Percentiles rank a stretch among this genome's conserved stretches.
Evolutionary conservation across 2,888 invertebrate species (phyloP).

Genomic region (Arctia plantaginis): DNA sequence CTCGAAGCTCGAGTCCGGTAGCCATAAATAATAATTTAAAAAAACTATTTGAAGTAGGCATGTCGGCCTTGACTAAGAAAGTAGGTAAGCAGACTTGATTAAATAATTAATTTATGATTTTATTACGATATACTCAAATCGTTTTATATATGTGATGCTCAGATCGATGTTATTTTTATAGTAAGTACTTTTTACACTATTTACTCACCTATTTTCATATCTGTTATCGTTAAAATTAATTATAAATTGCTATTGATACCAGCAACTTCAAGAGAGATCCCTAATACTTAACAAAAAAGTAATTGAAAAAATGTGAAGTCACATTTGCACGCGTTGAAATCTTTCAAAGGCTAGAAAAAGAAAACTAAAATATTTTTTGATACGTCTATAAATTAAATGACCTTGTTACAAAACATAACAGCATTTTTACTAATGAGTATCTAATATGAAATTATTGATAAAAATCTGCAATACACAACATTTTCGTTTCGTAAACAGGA

Average conservation of each 20-base stretch:
- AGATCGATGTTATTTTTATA: background rate
- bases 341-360: conserved; percentile 4
- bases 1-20: conserved; percentile 8
- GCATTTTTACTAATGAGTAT: conserved; percentile 18
- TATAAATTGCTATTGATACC: background rate
- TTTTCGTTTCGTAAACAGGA: conserved; percentile 41
- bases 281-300: background rate
- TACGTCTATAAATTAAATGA: conserved; percentile 8
- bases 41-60: background rate
- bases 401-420: conserved; percentile 26
- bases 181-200: background rate
- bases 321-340: background rate
- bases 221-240: background rate
- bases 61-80: background rate
- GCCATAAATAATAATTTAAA: conserved; percentile 9
- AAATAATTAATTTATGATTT: background rate
- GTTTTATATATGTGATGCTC: background rate
- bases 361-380: background rate
- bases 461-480: conserved; percentile 35
- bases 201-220: background rate
- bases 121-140: background rate
- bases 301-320: background rate
- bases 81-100: background rate
- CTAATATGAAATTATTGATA: conserved; percentile 26
- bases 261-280: background rate